phyloP scores from a whole-genome alignment of 2,888 invertebrate genomes.

The Epinotia demarniana region DNA sequence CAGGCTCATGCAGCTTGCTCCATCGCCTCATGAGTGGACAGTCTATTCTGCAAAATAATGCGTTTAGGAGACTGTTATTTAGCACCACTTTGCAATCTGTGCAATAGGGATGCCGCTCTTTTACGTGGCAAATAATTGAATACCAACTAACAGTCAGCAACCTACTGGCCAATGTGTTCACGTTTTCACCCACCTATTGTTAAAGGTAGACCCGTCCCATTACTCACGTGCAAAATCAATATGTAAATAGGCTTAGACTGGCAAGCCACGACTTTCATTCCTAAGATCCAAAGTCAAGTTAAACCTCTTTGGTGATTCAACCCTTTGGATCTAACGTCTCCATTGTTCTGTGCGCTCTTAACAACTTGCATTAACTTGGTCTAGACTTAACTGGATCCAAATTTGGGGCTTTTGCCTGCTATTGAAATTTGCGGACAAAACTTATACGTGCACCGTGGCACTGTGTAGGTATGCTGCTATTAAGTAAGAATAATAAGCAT shows the following conservation, averaged over 20 bases:
- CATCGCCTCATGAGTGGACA: too few relatives aligned
- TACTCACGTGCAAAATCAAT: slow-evolving; percentile 65
- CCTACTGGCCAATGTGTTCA: slow-evolving; percentile 27
- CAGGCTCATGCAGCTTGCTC: too few relatives aligned
- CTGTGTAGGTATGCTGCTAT: background rate
- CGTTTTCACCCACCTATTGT: slow-evolving; percentile 45
- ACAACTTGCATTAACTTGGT: slow-evolving; percentile 68
- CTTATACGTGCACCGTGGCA: slow-evolving; percentile 55
- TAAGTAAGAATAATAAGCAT: too few relatives aligned
- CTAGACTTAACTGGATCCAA: slow-evolving; percentile 54
- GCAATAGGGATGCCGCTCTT: too few relatives aligned
- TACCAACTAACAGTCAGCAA: slow-evolving; percentile 20
- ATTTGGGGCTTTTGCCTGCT: slow-evolving; percentile 79
- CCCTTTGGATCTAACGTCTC: background rate
- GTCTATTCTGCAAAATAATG: too few relatives aligned
- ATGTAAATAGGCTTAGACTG: slow-evolving; percentile 68
- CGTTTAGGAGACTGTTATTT: too few relatives aligned
- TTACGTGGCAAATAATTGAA: too few relatives aligned
- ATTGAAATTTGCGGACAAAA: slow-evolving; percentile 81
- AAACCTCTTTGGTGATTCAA: slow-evolving; percentile 7
- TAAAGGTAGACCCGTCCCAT: slow-evolving; percentile 52
- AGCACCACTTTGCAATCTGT: too few relatives aligned
- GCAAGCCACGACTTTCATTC: slow-evolving; percentile 57
- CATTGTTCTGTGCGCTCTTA: slow-evolving; percentile 51
- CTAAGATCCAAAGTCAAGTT: slow-evolving; percentile 18